Evolutionary conservation across 1,140 invertebrate genomes (phyloP).

Genomic region (Meloidogyne chitwoodi): DNA sequence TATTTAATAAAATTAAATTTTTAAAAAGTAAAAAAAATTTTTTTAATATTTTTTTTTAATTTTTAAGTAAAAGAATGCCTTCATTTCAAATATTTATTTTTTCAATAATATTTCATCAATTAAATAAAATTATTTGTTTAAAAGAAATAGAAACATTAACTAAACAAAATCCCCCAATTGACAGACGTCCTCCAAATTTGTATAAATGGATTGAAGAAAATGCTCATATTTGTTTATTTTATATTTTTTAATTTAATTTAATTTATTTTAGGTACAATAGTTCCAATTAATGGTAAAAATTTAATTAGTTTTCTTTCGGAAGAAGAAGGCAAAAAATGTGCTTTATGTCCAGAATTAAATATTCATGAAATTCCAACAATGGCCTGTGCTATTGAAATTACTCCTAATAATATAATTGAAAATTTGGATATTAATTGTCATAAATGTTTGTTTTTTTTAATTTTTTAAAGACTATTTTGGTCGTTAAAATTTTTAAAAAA

Average conservation of each 20-base stretch:
- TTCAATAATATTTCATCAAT: not conserved
- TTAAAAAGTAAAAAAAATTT: too few species aligned
- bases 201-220: constrained; percentile 50
- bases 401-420: constrained; percentile 22
- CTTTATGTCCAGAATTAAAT: constrained; percentile 37
- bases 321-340: constrained; percentile 42
- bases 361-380: constrained; percentile 34
- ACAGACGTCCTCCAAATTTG: constrained; percentile 38
- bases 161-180: not conserved
- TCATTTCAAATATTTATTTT: not conserved
- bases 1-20: too few species aligned
- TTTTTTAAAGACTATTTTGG: too few species aligned
- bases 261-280: constrained; percentile 37
- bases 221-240: constrained; percentile 47
- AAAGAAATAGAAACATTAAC: not conserved
- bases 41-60: not conserved
- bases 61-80: not conserved
- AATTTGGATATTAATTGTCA: constrained; percentile 48
- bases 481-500: too few species aligned
- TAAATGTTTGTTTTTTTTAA: constrained; percentile 20
- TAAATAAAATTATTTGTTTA: not conserved
- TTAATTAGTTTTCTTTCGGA: constrained; percentile 40
- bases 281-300: constrained; percentile 41
- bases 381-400: constrained; percentile 43
- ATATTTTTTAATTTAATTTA: not conserved